Conservation (phyloP, 1,140 invertebrate genomes). For the roundworm (Caenorhabditis elegans) region WBcel235 BX284605.5:4892501-4893000, state of each 20-base stretch:
- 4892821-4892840: background rate
- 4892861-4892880: conserved; percentile 32
- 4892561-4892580: no score
- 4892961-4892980: background rate
- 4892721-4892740: background rate
- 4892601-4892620: no score
- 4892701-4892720: background rate
- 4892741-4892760: background rate
- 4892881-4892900: conserved; percentile 15
- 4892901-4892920: conserved; percentile 20
- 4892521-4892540: no score
- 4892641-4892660: no score
- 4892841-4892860: background rate
- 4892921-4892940: background rate
- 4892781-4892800: background rate
- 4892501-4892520: no score
- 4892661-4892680: background rate
- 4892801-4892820: conserved; percentile 3
- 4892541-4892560: no score
- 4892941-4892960: background rate
- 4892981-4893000: no score
- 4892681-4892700: background rate
- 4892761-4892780: background rate
- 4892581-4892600: no score
- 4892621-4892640: no score